Evolutionary conservation across 2,113 vertebrate species (phyloP).

Genomic region (Cyphomyrus discorhynchus): DNA sequence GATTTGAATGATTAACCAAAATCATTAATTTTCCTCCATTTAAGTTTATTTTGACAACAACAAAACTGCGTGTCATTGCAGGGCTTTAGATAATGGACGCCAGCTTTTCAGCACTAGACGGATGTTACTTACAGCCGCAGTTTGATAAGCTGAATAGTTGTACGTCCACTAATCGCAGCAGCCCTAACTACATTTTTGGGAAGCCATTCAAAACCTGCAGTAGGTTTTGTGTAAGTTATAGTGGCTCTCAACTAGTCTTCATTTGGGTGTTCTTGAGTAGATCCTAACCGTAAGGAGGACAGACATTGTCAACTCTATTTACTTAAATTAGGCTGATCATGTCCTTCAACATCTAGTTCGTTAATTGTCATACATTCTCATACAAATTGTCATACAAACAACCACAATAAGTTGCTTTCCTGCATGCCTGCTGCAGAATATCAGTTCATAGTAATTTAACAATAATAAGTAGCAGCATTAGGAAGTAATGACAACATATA

Average conservation of each 20-base stretch:
- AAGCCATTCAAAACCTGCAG: background rate
- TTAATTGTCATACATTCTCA: background rate
- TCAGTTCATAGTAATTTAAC: background rate
- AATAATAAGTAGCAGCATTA: background rate
- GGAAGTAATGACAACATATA: background rate
- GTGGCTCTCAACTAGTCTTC: background rate
- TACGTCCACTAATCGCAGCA: background rate
- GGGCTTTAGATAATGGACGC: background rate
- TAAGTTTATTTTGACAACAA: background rate
- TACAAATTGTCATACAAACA: too few relatives aligned
- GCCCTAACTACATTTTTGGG: background rate
- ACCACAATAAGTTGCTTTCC: background rate
- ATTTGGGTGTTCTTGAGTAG: background rate
- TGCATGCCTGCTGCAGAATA: background rate
- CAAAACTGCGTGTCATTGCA: background rate
- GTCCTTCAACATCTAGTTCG: background rate
- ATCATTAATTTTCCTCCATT: background rate
- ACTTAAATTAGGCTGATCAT: background rate
- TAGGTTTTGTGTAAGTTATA: background rate
- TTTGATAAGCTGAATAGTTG: background rate
- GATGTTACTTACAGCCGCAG: background rate
- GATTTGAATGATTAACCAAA: background rate
- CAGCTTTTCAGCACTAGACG: background rate
- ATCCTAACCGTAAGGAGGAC: too few relatives aligned
- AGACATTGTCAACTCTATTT: background rate